Conservation (phyloP, 2,888 invertebrate species). For the Brenthis daphne region DNA sequence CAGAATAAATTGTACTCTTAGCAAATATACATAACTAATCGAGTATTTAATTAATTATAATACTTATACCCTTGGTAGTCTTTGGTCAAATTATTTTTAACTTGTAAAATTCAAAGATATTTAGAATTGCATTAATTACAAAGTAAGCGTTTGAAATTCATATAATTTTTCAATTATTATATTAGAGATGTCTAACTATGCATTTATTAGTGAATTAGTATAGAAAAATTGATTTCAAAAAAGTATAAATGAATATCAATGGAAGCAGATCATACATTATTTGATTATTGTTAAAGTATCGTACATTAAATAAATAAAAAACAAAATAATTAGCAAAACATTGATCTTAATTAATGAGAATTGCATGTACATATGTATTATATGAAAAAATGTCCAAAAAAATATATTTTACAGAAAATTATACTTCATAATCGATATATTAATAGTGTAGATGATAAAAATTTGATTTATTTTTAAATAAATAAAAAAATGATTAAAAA, state of each 20-base stretch:
- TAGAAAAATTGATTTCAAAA: not conserved
- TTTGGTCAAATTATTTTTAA: constrained; percentile 17
- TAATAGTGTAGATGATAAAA: constrained; percentile 1
- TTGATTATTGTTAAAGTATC: not conserved
- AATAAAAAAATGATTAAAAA: not conserved
- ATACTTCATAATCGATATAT: not conserved
- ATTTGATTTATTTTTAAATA: not conserved
- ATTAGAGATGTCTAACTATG: not conserved
- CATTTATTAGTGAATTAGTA: not conserved
- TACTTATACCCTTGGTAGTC: constrained; percentile 15
- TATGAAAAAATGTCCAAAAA: no score
- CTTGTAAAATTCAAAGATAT: constrained; percentile 6
- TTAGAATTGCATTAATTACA: not conserved
- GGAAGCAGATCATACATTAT: not conserved
- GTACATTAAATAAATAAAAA: not conserved
- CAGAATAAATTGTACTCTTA: constrained; percentile 9
- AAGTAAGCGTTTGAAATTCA: constrained; percentile 4
- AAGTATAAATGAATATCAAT: not conserved
- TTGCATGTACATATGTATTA: no score
- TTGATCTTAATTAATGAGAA: no score
- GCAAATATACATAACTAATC: not conserved
- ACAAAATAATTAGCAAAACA: no score
- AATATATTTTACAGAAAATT: no score
- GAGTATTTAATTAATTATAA: constrained; percentile 6
- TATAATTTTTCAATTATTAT: not conserved